These are phyloP conservation scores for Aptenodytes forsteri DNA, from an alignment of 2,113 vertebrate species.

Conservation along the genomic window DNA sequence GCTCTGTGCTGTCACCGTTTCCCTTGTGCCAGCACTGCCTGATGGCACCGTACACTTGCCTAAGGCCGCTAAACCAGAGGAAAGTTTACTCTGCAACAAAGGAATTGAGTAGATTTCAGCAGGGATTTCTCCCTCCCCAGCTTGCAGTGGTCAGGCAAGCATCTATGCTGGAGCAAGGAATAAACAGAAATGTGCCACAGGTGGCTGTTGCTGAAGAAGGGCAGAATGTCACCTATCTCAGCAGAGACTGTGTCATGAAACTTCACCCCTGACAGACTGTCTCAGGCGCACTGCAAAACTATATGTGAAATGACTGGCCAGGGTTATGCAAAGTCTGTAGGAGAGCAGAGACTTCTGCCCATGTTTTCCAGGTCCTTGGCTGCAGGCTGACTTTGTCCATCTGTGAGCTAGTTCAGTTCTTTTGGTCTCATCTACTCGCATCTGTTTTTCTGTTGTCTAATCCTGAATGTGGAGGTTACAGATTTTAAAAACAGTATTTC, in stretches of 20 bases:
- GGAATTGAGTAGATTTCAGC: not conserved
- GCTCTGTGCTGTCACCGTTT: not conserved
- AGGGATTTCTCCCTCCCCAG: not conserved
- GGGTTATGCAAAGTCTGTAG: not conserved
- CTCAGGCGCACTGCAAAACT: not conserved
- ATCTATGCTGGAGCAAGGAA: not conserved
- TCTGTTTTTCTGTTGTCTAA: not conserved
- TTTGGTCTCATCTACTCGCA: not conserved
- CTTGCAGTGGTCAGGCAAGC: not conserved
- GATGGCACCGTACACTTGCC: fast-evolving
- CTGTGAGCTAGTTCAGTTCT: not conserved
- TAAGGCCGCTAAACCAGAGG: not conserved
- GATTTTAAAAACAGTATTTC: not conserved
- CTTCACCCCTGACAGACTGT: not conserved
- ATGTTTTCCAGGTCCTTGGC: not conserved
- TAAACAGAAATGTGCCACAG: not conserved
- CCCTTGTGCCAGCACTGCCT: not conserved
- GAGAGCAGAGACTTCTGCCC: not conserved
- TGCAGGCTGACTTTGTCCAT: not conserved
- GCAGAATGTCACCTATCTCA: not conserved
- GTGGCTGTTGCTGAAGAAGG: not conserved
- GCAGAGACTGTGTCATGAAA: not conserved
- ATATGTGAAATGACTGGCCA: not conserved
- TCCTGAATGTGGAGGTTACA: not conserved
- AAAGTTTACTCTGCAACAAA: not conserved